Evolutionary conservation across 2,797 vertebrate species (phyloP).

Genomic region (Coregonus ussuriensis): DNA sequence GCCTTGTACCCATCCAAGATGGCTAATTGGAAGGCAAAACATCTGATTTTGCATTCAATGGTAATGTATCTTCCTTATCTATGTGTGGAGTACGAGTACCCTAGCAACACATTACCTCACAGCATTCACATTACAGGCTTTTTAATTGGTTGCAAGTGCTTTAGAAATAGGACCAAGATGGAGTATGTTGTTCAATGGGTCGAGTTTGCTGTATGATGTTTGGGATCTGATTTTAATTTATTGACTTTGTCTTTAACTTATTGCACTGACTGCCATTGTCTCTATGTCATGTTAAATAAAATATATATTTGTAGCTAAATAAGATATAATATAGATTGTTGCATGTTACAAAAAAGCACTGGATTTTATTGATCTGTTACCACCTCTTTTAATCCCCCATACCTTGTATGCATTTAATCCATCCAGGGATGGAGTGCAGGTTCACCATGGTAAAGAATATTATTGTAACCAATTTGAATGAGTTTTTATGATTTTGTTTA

Average conservation of each 20-base stretch:
- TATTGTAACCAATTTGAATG: not conserved
- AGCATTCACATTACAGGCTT: not conserved
- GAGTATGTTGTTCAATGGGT: constrained; percentile 1
- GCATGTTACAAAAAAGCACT: constrained; percentile 17
- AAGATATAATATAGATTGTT: constrained; percentile 41
- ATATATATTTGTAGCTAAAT: not conserved
- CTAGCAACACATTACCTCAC: not conserved
- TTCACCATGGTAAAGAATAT: not conserved
- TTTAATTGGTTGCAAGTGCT: not conserved
- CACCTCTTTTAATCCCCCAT: not conserved
- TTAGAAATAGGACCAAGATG: not conserved
- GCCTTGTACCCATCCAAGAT: not conserved
- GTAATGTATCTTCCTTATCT: not conserved
- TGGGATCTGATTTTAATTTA: constrained; percentile 14
- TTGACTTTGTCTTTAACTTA: constrained; percentile 25
- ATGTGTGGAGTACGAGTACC: not conserved
- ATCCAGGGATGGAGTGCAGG: not conserved
- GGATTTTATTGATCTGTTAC: constrained; percentile 11
- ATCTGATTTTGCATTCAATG: not conserved
- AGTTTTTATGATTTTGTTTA: not conserved
- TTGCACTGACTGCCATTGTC: constrained; percentile 7
- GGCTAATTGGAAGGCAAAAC: not conserved
- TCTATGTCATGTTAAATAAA: not conserved
- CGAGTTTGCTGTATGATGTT: not conserved
- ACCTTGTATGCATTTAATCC: too few relatives aligned